Conservation (phyloP, 2,113 vertebrate genomes). For the Lota lota region DNA sequence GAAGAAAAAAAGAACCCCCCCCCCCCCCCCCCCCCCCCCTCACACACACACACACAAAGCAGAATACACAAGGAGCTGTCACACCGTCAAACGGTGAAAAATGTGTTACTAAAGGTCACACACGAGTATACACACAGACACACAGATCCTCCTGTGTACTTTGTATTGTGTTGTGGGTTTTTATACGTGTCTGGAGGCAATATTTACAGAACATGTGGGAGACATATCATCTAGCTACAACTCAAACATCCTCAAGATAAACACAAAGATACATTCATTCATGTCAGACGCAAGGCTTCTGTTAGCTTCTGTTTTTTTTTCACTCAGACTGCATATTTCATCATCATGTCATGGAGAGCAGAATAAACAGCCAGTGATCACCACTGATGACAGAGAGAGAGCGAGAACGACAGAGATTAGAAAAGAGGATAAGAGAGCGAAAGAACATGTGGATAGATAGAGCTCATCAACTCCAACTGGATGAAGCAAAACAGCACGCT, state of each 20-base stretch:
- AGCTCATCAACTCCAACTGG: too few species aligned
- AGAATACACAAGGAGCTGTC: too few species aligned
- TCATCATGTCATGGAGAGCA: conserved; percentile 26
- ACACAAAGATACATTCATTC: conserved; percentile 59
- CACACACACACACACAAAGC: too few species aligned
- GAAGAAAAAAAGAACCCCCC: too few species aligned
- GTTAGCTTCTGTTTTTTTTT: conserved; percentile 52
- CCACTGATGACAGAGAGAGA: conserved; percentile 7
- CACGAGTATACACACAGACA: too few species aligned
- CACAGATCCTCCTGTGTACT: too few species aligned
- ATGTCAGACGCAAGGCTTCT: conserved; percentile 31
- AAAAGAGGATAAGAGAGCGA: neutral
- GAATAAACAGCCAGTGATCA: conserved; percentile 47
- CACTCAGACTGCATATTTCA: conserved; percentile 26
- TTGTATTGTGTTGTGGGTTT: too few species aligned
- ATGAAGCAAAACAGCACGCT: too few species aligned
- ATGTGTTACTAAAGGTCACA: too few species aligned
- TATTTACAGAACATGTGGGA: conserved; percentile 32
- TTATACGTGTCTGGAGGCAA: conserved; percentile 18
- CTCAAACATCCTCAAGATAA: conserved; percentile 49
- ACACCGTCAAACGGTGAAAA: too few species aligned
- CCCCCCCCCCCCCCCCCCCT: too few species aligned
- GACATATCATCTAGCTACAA: conserved; percentile 10
- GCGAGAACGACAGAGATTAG: conserved; percentile 8
- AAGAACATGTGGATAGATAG: too few species aligned